Evolutionary conservation across 2,113 vertebrate genomes (phyloP).

Genomic region (Pangasianodon hypophthalmus): DNA sequence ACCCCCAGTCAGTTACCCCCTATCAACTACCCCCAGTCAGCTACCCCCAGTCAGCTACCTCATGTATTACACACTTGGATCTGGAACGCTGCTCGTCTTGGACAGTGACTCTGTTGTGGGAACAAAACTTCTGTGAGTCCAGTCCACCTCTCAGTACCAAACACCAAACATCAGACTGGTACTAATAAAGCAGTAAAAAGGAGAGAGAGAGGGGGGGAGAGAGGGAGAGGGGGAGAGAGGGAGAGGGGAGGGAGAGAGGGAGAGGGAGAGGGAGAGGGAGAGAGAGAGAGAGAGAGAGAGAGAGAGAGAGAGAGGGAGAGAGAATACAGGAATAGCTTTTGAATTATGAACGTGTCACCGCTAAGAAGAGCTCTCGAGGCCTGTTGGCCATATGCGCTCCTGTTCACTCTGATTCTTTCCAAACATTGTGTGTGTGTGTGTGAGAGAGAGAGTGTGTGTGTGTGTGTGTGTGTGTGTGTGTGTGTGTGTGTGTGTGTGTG

Average conservation of each 20-base stretch:
- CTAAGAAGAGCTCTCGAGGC: not conserved
- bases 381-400: constrained; percentile 25
- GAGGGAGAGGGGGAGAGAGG: no score
- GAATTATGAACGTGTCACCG: constrained; percentile 25
- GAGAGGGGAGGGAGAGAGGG: no score
- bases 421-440: not conserved
- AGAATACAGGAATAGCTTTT: not conserved
- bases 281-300: not conserved
- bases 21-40: not conserved
- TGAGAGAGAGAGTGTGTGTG: not conserved
- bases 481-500: not conserved
- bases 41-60: no score
- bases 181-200: not conserved
- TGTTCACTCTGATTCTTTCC: not conserved
- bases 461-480: not conserved
- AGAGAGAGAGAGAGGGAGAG: no score
- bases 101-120: not conserved
- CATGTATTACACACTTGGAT: not conserved
- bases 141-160: not conserved
- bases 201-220: no score
- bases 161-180: not conserved
- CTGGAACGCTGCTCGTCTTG: not conserved
- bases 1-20: not conserved
- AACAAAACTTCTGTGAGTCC: not conserved
- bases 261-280: no score